A percentile compares a stretch with the other conserved stretches of the same genome.
These are phyloP conservation scores for Drosophila nigritarsus DNA, from an alignment of 2,888 invertebrate species.

Conservation along the genomic window DNA sequence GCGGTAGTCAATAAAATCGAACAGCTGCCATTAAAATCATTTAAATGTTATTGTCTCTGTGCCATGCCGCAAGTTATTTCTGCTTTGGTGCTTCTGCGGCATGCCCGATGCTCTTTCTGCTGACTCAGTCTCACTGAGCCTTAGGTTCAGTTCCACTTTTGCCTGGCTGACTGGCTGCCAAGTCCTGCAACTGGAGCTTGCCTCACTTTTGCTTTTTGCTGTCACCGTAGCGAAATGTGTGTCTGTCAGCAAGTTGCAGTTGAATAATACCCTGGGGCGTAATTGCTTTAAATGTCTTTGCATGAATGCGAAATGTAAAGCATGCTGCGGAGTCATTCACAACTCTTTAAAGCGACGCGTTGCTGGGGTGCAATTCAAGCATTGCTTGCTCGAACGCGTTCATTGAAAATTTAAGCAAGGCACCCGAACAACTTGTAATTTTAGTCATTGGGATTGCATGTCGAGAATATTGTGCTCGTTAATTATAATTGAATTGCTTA, in stretches of 20 bases:
- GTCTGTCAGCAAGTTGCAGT: conserved; percentile 77
- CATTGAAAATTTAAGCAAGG: neutral
- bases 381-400: neutral
- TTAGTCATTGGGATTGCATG: neutral
- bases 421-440: conserved; percentile 6
- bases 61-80: conserved; percentile 73
- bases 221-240: conserved; percentile 55
- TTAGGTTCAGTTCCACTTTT: neutral
- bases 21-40: conserved; percentile 81
- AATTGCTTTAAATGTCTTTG: conserved; percentile 81
- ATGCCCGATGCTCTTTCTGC: conserved; percentile 62
- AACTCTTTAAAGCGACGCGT: conserved; percentile 50
- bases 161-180: neutral
- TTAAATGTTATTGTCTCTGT: conserved; percentile 79
- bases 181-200: conserved; percentile 31
- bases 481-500: conserved; percentile 14
- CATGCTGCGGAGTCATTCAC: conserved; percentile 38
- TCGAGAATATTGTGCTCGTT: neutral
- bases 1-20: conserved; percentile 77
- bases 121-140: conserved; percentile 61
- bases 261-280: conserved; percentile 77
- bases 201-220: conserved; percentile 72
- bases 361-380: conserved; percentile 3
- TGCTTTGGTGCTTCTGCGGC: conserved; percentile 77
- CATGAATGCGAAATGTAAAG: conserved; percentile 68